Conservation (phyloP, 2,797 vertebrate species). For the Balearica regulorum region DNA sequence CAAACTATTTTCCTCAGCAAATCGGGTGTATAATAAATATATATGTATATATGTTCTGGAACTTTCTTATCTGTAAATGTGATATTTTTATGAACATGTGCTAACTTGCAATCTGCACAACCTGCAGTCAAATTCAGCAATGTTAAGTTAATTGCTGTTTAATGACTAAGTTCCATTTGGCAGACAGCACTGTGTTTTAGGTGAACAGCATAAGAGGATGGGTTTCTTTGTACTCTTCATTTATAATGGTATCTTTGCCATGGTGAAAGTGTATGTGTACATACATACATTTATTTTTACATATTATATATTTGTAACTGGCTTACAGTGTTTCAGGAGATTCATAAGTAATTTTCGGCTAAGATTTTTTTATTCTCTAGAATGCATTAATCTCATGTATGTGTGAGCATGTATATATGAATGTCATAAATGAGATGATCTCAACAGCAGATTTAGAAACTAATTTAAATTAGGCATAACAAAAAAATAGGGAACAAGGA, state of each 20-base stretch:
- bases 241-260: neutral
- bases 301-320: neutral
- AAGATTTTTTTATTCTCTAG: neutral
- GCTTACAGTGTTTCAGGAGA: neutral
- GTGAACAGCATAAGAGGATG: neutral
- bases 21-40: neutral
- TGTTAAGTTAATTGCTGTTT: neutral
- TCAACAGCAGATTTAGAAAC: neutral
- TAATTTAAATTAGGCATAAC: neutral
- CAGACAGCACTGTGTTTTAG: neutral
- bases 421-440: neutral
- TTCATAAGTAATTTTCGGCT: neutral
- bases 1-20: neutral
- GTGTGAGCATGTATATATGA: neutral
- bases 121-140: neutral
- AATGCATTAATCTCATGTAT: neutral
- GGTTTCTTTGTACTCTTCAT: neutral
- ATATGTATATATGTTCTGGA: neutral
- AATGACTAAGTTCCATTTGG: neutral
- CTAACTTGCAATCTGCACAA: neutral
- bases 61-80: neutral
- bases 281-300: neutral
- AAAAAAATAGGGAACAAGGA: neutral
- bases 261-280: neutral
- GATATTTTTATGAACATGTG: neutral